These are phyloP conservation scores for Hylia prasina DNA, from an alignment of 2,113 vertebrate species.

Conservation along the genomic window DNA sequence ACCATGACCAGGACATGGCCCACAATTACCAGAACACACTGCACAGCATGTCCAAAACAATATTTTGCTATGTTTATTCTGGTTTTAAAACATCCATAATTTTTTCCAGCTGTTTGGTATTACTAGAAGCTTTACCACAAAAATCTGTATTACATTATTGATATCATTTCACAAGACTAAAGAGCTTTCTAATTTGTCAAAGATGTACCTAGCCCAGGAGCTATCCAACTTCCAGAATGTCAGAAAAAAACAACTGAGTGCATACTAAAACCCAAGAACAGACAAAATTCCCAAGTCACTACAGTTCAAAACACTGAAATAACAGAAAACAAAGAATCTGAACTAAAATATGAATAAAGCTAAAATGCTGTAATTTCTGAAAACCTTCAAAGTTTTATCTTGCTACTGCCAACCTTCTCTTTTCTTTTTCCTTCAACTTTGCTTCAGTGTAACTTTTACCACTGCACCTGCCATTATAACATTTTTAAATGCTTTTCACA, in stretches of 20 bases:
- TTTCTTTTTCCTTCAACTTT: not conserved
- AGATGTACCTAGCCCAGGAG: not conserved
- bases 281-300: not conserved
- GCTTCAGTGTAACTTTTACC: not conserved
- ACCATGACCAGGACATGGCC: not conserved
- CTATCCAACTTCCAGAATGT: not conserved
- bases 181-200: not conserved
- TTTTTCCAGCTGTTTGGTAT: not conserved
- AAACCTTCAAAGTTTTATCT: not conserved
- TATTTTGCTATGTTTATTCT: not conserved
- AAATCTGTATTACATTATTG: not conserved
- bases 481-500: not conserved
- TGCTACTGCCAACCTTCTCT: not conserved
- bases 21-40: not conserved
- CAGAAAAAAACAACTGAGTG: not conserved
- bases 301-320: not conserved
- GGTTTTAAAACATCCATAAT: not conserved
- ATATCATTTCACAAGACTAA: not conserved
- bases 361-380: not conserved
- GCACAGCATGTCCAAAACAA: not conserved
- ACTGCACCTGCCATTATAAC: not conserved
- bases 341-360: not conserved
- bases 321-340: not conserved
- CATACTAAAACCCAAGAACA: not conserved
- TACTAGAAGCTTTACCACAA: not conserved